These are phyloP conservation scores for Drosophila guanche DNA, from an alignment of 1,140 invertebrate species.

Conservation along the genomic window DNA sequence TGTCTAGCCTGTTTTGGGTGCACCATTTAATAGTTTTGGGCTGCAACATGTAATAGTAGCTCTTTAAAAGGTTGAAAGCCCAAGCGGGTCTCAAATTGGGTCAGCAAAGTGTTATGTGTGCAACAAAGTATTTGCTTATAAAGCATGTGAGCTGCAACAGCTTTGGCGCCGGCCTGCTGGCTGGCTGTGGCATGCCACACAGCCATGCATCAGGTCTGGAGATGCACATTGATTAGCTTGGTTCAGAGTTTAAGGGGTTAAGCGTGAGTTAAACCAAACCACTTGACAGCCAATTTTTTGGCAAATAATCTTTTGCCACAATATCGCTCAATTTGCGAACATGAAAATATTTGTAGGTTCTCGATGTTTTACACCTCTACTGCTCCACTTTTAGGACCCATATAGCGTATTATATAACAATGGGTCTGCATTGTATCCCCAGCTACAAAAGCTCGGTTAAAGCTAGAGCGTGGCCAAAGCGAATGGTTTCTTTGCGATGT, in stretches of 20 bases:
- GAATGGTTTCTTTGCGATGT: background rate
- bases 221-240: conserved; percentile 70
- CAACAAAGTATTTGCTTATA: conserved; percentile 63
- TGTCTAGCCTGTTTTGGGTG: conserved; percentile 28
- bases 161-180: conserved; percentile 3
- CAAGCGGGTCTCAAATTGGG: conserved; percentile 70
- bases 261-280: conserved; percentile 54
- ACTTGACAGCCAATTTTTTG: conserved; percentile 12
- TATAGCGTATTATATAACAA: conserved; percentile 6
- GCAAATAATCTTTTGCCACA: conserved; percentile 17
- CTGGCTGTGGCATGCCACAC: conserved; percentile 50
- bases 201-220: conserved; percentile 49
- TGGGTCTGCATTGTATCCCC: conserved; percentile 19
- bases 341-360: background rate
- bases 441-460: conserved; percentile 27
- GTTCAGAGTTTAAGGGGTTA: conserved; percentile 76
- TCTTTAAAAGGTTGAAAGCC: conserved; percentile 77
- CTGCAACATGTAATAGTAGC: conserved; percentile 76
- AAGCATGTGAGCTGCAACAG: conserved; percentile 64
- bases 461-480: conserved; percentile 43
- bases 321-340: conserved; percentile 60
- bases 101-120: conserved; percentile 77
- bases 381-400: too few species aligned
- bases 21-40: conserved; percentile 57
- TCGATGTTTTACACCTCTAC: too few species aligned